These are phyloP conservation scores for Chalcis sispes DNA, from an alignment of 2,888 invertebrate genomes.

Conservation along the genomic window DNA sequence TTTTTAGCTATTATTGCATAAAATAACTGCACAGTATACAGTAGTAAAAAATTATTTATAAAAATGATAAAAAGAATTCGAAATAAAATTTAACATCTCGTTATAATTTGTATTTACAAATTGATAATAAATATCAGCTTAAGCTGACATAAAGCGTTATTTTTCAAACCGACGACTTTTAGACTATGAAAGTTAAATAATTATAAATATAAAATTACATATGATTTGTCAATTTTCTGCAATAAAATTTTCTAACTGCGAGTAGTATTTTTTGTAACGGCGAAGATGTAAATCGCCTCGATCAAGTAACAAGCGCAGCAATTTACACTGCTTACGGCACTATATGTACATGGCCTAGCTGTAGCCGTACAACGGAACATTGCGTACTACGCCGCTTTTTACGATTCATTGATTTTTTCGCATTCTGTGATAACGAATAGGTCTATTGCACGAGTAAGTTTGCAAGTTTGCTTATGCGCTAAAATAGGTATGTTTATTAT, in stretches of 20 bases:
- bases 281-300: background rate
- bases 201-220: no score
- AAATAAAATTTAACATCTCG: background rate
- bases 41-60: constrained; percentile 3
- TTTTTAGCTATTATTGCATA: no score
- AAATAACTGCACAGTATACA: background rate
- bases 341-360: background rate
- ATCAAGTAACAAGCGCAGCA: background rate
- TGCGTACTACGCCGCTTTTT: constrained; percentile 19
- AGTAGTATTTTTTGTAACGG: constrained; percentile 33
- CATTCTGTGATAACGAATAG: constrained; percentile 49
- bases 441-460: constrained; percentile 3
- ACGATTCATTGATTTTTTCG: constrained; percentile 41
- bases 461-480: constrained; percentile 3
- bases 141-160: no score
- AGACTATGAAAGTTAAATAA: no score
- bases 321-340: background rate
- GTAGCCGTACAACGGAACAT: background rate
- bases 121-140: no score
- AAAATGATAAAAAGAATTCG: background rate
- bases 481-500: constrained; percentile 32
- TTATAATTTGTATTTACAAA: background rate
- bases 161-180: no score
- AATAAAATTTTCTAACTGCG: constrained; percentile 1
- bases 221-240: constrained; percentile 9